phyloP scores from a whole-genome alignment of 2,113 vertebrate species.

The Myiopsitta monachus region DNA sequence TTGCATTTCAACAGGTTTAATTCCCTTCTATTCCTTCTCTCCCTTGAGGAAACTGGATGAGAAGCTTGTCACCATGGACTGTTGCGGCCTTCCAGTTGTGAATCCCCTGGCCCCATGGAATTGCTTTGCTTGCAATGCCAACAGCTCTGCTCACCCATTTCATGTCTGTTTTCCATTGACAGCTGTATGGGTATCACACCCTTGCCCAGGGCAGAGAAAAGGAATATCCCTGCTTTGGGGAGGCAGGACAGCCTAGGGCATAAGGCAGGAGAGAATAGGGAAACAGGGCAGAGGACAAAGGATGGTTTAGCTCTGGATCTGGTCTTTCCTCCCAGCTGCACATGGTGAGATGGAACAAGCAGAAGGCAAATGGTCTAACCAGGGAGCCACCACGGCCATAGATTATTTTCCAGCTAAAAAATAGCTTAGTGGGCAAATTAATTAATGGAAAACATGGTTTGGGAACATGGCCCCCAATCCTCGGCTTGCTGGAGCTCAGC shows the following conservation, averaged over 20 bases:
- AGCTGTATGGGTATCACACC: neutral
- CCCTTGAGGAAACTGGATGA: neutral
- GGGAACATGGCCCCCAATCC: neutral
- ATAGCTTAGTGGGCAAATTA: neutral
- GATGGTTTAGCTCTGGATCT: neutral
- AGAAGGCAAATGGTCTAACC: neutral
- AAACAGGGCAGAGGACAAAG: neutral
- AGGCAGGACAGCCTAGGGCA: neutral
- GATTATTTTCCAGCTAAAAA: neutral
- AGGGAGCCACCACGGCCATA: neutral
- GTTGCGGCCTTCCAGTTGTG: neutral
- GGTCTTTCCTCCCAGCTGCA: neutral
- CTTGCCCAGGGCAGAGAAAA: neutral
- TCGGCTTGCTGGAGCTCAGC: neutral
- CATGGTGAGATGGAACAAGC: neutral
- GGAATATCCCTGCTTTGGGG: neutral
- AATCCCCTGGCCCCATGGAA: fast-evolving
- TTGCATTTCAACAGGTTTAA: neutral
- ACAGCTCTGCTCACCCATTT: neutral
- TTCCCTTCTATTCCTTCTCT: neutral
- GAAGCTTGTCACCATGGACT: neutral
- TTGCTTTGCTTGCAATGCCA: neutral
- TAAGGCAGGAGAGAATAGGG: neutral
- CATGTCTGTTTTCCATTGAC: fast-evolving
- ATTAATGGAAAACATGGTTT: neutral